Conservation (phyloP, 2,888 invertebrate species). For the Parelbella ahira region DNA sequence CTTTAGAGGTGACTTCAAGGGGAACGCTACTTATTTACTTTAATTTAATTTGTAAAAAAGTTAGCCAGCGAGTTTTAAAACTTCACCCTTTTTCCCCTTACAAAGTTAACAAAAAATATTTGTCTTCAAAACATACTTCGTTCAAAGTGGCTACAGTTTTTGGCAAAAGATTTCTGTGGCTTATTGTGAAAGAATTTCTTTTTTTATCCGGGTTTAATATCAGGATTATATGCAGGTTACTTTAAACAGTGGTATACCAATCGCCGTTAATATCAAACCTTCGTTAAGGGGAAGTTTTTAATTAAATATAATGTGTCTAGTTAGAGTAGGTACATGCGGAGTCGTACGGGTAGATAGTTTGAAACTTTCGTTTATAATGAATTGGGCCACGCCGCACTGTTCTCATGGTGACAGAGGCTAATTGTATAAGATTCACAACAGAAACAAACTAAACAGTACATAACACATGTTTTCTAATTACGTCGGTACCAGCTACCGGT, state of each 20-base stretch:
- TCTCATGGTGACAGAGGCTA: slow-evolving; percentile 13
- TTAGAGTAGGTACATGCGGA: slow-evolving; percentile 10
- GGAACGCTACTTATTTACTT: slow-evolving; percentile 21
- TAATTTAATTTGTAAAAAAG: slow-evolving; percentile 24
- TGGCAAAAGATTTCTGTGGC: slow-evolving; percentile 2
- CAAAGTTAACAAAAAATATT: slow-evolving; percentile 24
- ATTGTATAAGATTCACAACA: slow-evolving; percentile 28
- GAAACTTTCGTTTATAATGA: slow-evolving; percentile 13
- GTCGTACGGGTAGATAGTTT: slow-evolving; percentile 1
- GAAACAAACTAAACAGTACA: slow-evolving; percentile 27
- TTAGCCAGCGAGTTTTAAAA: slow-evolving; percentile 9
- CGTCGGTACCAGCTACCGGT: slow-evolving; percentile 31
- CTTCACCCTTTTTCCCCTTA: slow-evolving; percentile 14
- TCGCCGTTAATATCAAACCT: no score
- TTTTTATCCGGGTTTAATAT: no score
- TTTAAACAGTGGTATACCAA: no score
- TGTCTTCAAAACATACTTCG: slow-evolving; percentile 12
- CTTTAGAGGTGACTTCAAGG: slow-evolving; percentile 11
- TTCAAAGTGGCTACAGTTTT: slow-evolving; percentile 4
- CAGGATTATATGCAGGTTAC: no score
- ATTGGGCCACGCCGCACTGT: slow-evolving; percentile 16
- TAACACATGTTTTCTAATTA: slow-evolving; percentile 37
- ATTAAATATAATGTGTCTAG: slow-evolving; percentile 11
- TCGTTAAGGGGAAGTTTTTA: no score
- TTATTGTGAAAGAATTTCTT: slow-evolving; percentile 1